Evolutionary conservation across 2,113 vertebrate genomes (phyloP).

Genomic region (Chionodraco myersi): DNA sequence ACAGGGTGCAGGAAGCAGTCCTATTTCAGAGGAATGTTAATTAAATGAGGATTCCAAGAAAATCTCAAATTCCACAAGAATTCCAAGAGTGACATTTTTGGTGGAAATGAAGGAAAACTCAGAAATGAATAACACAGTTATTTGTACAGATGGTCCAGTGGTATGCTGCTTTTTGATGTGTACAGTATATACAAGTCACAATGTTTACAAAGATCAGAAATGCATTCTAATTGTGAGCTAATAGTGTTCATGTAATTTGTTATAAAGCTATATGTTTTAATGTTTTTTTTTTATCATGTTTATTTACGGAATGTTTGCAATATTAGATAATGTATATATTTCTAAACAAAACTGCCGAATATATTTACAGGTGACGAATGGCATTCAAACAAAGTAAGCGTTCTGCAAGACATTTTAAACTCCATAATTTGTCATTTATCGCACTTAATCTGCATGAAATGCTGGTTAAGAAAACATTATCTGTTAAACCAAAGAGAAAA

Average conservation of each 20-base stretch:
- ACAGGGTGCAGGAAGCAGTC: conserved; percentile 26
- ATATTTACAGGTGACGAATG: conserved; percentile 39
- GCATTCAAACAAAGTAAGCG: conserved; percentile 41
- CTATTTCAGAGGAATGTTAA: conserved; percentile 56
- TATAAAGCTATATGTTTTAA: conserved; percentile 52
- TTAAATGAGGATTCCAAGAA: conserved; percentile 46
- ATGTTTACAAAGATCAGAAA: conserved; percentile 83
- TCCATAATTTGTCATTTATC: conserved; percentile 22
- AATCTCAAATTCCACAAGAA: conserved; percentile 52
- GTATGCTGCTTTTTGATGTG: conserved; percentile 81
- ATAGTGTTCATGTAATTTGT: conserved; percentile 61
- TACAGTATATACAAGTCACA: conserved; percentile 68
- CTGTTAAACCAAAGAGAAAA: conserved; percentile 60
- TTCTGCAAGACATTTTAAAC: conserved; percentile 24
- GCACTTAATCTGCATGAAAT: conserved; percentile 21
- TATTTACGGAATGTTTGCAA: conserved; percentile 57
- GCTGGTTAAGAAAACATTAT: conserved; percentile 23
- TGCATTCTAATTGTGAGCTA: conserved; percentile 75
- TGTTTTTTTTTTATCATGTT: conserved; percentile 37
- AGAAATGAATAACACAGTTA: conserved; percentile 54
- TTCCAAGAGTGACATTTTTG: conserved; percentile 44
- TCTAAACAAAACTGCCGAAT: conserved; percentile 45
- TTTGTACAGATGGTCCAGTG: conserved; percentile 64
- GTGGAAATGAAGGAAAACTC: conserved; percentile 54
- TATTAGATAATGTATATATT: conserved; percentile 67